Evolutionary conservation across 2,113 vertebrate genomes (phyloP), one percentile per base, ranked within the genome.

Genomic region (Grus americana): DNA sequence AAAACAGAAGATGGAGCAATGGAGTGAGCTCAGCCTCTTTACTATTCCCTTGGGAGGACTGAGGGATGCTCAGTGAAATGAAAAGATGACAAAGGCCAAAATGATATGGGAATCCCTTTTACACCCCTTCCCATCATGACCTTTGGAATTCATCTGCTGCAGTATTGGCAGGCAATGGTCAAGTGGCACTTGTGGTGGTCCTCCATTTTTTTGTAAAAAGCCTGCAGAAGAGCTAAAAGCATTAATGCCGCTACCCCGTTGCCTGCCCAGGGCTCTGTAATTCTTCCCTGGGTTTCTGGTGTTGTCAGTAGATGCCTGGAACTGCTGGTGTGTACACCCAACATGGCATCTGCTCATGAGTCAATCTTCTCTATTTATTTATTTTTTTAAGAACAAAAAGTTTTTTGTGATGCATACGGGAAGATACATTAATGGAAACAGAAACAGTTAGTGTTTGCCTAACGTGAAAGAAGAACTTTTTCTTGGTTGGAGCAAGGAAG

Each of bases 191-290:
- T 50, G 20, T 59, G 65, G 15, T 58, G 36, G 10, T 86, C 57
- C 26, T 65, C 32, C 26, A 38, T 34, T 24, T 14, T 52, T 80
- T 42, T 52, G 17, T 46, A 9, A 70, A 34, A 15, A 72, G 3
- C 15, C 55, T 79, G 23, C 29, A 44, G 42, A 52, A 86, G 24
- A 7, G 22, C 30, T 49, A 14, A n/a, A 38, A 46, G 14, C 2
- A 0, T 42, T 24, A 52, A 40, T 2, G 1, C 3, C 1, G 3
- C 30, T 27, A 4, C 8, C 3, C 9, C 40, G 47, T 29, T 78
- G 40, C 24, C 62, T 80, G 40, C 22, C 22, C 17, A n/a, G 74
- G 16, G 32, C 17, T 42, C 29, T n/a, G 3, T 17, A 59, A 42
- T 63, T 42, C 12, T 20, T 55, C 14, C 32, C 34, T 36, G 18